Conservation (phyloP, 64 coral and sea anemone genomes). For the Porites australiensis region DNA sequence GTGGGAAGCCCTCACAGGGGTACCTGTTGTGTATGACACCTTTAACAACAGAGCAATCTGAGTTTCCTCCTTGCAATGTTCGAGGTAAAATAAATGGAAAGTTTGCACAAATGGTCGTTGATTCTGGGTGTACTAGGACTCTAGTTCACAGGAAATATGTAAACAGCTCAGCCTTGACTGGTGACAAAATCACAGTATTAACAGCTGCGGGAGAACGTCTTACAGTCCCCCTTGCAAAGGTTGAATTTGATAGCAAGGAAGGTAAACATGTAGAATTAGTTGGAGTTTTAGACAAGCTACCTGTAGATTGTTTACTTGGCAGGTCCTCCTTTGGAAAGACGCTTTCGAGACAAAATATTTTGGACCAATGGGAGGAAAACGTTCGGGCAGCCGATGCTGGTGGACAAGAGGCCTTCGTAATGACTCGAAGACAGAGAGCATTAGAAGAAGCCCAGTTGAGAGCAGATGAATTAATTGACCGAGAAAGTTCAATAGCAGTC, state of each 20-base stretch:
- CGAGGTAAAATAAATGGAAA: not conserved
- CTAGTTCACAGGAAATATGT: not conserved
- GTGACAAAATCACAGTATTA: slow-evolving; percentile 2
- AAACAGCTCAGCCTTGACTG: not conserved
- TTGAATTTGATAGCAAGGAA: not conserved
- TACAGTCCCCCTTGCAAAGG: not conserved
- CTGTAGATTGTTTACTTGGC: slow-evolving; percentile 17
- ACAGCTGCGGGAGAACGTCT: not conserved
- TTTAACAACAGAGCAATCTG: not conserved
- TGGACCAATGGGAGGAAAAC: slow-evolving; percentile 27
- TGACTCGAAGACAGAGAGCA: not conserved
- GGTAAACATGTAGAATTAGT: slow-evolving; percentile 22
- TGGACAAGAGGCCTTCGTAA: not conserved
- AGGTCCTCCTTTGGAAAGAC: not conserved
- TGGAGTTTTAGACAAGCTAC: not conserved
- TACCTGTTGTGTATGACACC: slow-evolving; percentile 30
- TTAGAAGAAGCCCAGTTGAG: slow-evolving; percentile 1
- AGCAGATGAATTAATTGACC: not conserved
- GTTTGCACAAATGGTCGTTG: not conserved
- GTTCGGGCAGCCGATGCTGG: not conserved
- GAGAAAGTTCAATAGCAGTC: not conserved
- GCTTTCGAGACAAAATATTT: not conserved
- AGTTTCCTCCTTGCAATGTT: not conserved
- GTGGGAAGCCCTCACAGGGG: not conserved
- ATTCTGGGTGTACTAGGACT: not conserved